Percentiles rank a stretch among this genome's conserved stretches.
Conservation (phyloP, 2,797 vertebrate genomes). For the Xyrichtys novacula region DNA sequence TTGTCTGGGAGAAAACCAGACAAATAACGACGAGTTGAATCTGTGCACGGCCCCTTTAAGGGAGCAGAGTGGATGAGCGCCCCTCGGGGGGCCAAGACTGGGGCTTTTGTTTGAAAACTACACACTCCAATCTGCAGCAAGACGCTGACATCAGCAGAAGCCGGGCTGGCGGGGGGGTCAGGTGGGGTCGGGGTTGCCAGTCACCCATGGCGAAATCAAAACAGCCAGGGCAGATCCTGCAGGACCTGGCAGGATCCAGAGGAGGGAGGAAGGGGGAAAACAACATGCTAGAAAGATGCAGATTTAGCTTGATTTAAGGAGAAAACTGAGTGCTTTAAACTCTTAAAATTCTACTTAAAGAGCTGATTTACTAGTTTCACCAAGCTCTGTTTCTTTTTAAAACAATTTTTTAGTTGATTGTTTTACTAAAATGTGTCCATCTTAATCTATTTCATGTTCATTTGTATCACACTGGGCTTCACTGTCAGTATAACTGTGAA, state of each 20-base stretch:
- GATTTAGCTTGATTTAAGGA: slow-evolving; percentile 17
- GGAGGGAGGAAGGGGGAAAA: slow-evolving; percentile 47
- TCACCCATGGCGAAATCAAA: slow-evolving; percentile 80
- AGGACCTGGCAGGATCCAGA: slow-evolving; percentile 47
- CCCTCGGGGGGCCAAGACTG: slow-evolving; percentile 48
- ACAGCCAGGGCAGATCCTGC: slow-evolving; percentile 68
- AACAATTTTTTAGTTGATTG: too few relatives aligned
- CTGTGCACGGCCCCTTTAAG: slow-evolving; percentile 77
- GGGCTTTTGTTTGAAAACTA: slow-evolving; percentile 85
- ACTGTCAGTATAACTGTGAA: not conserved
- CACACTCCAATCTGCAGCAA: slow-evolving; percentile 81
- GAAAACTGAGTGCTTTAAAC: not conserved
- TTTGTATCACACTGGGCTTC: too few relatives aligned
- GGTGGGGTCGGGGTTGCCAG: slow-evolving; percentile 82
- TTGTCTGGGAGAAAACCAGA: slow-evolving; percentile 1
- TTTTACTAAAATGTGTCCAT: too few relatives aligned
- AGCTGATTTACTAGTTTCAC: too few relatives aligned
- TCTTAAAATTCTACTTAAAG: not conserved
- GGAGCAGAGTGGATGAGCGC: slow-evolving; percentile 61
- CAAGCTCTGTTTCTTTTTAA: too few relatives aligned
- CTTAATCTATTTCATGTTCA: too few relatives aligned
- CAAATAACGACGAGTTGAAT: slow-evolving; percentile 1
- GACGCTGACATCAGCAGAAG: slow-evolving; percentile 87
- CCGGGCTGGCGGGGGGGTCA: slow-evolving; percentile 73
- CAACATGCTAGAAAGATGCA: slow-evolving; percentile 44